Evolutionary conservation across 2,113 vertebrate species (phyloP), one percentile per base, ranked within the genome.

Genomic region (Bettongia penicillata): DNA sequence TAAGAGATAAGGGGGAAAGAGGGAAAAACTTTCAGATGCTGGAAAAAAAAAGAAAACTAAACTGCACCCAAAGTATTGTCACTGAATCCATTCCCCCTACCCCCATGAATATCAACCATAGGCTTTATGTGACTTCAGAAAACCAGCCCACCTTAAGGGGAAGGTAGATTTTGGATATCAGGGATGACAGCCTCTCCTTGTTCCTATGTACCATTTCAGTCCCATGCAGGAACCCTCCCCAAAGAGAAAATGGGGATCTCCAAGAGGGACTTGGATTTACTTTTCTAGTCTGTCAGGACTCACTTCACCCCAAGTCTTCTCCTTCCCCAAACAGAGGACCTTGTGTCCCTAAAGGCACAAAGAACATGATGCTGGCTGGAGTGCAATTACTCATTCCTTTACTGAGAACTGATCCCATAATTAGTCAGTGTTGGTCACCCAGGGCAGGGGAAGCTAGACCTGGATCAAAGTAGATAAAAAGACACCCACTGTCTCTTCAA

Each of bases 331-430:
- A 90, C 0, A 0, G 89, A 25, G 91, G 94, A 94, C 89, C 91
- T 84, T 14, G 23, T 37, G 95, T 68, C 93, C 93, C 19, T 43
- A 94, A 51, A 91, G 95, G 90, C 90, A 96, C 53, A 0, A 92
- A 96, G 90, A 89, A 89, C 51, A 14, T 31, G 91, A 92, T 93
- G 95, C 92, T 94, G 94, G 93, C 94, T 96, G n/a, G 89, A 93
- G 89, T 92, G 90, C 89, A 90, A 94, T 93, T 31, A 95, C 61
- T 92, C 47, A 3, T 68, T 96, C 47, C 50, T 43, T 37, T 94
- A 55, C 93, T 95, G 95, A 95, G 95, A 96, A 93, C 89, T 92
- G 92, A 97, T 96, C 94, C 94, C 93, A 91, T 93, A 92, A 96
- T 93, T 90, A 53, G 90, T 96, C 47, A 68, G 50, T 2, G 28